These are phyloP conservation scores for Dermatemys mawii DNA, from an alignment of 2,113 vertebrate genomes.

Conservation along the genomic window DNA sequence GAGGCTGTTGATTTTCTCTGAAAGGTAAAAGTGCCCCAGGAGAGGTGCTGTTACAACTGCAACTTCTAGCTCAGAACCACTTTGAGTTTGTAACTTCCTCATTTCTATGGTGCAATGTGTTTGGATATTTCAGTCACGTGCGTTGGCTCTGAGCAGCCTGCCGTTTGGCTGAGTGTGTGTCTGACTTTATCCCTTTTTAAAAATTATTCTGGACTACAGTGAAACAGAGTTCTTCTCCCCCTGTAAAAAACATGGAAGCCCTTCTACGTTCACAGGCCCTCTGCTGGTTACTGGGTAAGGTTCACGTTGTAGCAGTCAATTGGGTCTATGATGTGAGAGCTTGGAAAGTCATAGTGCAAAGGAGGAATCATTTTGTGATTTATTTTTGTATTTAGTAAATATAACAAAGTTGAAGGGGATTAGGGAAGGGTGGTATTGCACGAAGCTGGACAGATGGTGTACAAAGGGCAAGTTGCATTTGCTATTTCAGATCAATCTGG, in stretches of 20 bases:
- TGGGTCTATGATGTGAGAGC: background rate
- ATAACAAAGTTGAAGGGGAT: background rate
- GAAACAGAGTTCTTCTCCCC: background rate
- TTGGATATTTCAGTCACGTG: background rate
- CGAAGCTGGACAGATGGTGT: background rate
- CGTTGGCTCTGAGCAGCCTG: background rate
- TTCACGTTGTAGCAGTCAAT: background rate
- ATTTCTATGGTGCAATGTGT: fast-evolving
- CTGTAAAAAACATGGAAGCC: background rate
- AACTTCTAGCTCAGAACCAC: background rate
- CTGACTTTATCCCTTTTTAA: background rate
- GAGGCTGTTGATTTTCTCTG: background rate
- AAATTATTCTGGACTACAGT: background rate
- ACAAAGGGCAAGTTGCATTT: background rate
- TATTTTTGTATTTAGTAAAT: background rate
- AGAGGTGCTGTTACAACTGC: background rate
- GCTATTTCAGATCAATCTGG: background rate
- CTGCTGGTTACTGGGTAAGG: background rate
- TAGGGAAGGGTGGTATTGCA: background rate
- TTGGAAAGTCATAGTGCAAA: background rate
- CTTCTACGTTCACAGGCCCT: background rate
- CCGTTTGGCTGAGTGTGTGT: background rate
- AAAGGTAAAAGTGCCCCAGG: background rate
- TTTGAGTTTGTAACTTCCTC: background rate
- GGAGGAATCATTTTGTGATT: background rate